Base-by-base conservation (phyloP, 1,140 invertebrate species). In the Drosophila aff. region DNA sequence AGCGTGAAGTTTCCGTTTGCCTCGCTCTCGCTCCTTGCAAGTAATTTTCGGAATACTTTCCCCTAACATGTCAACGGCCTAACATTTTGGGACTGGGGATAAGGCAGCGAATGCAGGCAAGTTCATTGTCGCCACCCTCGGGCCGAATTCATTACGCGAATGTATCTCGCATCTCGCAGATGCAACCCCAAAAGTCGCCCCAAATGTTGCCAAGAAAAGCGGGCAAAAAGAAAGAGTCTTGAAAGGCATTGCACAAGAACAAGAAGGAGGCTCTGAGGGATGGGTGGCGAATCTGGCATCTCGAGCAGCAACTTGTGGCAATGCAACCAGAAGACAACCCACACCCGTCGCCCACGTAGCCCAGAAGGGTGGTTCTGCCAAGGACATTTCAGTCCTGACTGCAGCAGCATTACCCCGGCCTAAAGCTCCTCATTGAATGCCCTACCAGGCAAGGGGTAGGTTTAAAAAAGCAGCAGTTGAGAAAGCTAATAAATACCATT, bases 121-220 rank as follows among this genome's bases (percentile, higher is more conserved):
- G 82, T 85, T 85, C 79, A 76, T 85, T 85, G 82, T 85, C 82
- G 76, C 63, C 72, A 84, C 81, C 84, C 84, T 89, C 65, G 66
- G 81, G 81, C 84, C 53, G 46, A 90, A 81, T 87, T 87, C 84
- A 83, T 87, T 87, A 87, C 65, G 65, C 76, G 68, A 67, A 58
- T 65, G 73, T 79, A 83, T 89, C 75, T 79, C 33, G 28, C 66
- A 82, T 83, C 75, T 79, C 26, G 28, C 66, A 72, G 67, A 79
- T 89, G 84, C 84, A 89, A 90, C 84, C 85, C 85, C 85, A 84
- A 89, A 87, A 74, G 74, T 76, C 75, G 55, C 79, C 82, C 44
- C 21, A 47, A 76, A 69, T 71, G 66, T 60, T 15, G 41, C 72
- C 77, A 81, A 84, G 81, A 71, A 81, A 72, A 53, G 47, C 43